A percentile compares a stretch with the other conserved stretches of the same genome.
phyloP scores from a whole-genome alignment of 1,140 invertebrate genomes.

The Drosophila busckii region DNA sequence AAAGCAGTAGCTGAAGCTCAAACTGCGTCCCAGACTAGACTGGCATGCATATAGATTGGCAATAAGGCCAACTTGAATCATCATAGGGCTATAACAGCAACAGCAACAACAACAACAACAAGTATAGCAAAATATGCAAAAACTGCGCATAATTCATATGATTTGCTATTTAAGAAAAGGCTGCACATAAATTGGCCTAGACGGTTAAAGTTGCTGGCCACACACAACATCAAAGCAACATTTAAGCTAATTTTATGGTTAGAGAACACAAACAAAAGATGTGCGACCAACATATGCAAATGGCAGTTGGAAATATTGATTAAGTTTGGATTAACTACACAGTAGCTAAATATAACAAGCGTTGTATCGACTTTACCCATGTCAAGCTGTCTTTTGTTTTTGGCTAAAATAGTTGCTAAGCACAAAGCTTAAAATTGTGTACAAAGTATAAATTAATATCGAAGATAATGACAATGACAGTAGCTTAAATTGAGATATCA shows the following conservation, averaged over 20 bases:
- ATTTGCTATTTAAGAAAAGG: slow-evolving; percentile 66
- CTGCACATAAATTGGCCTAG: slow-evolving; percentile 49
- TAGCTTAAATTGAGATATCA: no score
- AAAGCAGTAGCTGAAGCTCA: slow-evolving; percentile 9
- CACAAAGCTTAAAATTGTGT: no score
- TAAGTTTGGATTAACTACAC: no score
- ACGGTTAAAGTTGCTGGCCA: slow-evolving; percentile 28
- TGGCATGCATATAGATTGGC: slow-evolving; percentile 72
- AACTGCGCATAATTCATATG: slow-evolving; percentile 48
- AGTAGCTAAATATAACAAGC: no score
- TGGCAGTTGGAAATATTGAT: no score
- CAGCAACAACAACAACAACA: slow-evolving; percentile 4
- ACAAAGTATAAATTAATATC: no score
- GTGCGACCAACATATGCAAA: slow-evolving; percentile 21
- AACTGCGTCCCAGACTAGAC: slow-evolving; percentile 31
- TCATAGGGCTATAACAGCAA: slow-evolving; percentile 32
- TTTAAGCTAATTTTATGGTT: slow-evolving; percentile 31
- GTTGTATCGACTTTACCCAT: no score
- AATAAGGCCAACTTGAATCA: slow-evolving; percentile 70
- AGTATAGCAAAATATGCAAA: slow-evolving; percentile 56
- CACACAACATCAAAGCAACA: slow-evolving; percentile 30
- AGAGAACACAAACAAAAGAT: slow-evolving; percentile 14
- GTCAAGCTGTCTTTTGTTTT: no score
- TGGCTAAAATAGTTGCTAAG: no score
- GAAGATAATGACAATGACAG: no score